Conservation (phyloP, 2,888 invertebrate genomes). For the Melanargia galathea region DNA sequence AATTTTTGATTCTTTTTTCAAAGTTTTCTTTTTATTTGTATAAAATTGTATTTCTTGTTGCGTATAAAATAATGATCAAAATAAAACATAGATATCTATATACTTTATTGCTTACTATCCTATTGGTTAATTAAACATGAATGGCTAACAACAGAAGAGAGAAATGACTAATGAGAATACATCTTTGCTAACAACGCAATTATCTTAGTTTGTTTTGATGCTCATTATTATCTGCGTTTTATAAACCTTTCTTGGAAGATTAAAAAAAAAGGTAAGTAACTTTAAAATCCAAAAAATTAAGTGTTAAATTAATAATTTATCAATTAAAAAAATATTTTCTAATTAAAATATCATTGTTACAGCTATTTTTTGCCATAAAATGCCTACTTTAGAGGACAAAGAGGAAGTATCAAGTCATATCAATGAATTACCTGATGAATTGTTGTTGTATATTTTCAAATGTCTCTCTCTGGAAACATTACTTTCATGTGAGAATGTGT, state of each 20-base stretch:
- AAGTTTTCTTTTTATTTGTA: no score
- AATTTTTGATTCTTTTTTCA: no score
- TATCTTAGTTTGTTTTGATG: background rate
- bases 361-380: slow-evolving; percentile 11
- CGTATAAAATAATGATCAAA: no score
- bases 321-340: no score
- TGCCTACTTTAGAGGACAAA: slow-evolving; percentile 29
- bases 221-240: no score
- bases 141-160: no score
- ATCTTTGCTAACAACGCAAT: slow-evolving; percentile 8
- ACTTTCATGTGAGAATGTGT: slow-evolving; percentile 64
- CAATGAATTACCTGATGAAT: slow-evolving; percentile 67
- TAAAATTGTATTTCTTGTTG: no score
- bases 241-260: background rate
- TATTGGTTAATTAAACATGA: no score
- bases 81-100: no score
- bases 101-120: no score
- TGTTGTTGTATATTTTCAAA: slow-evolving; percentile 67
- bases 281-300: background rate
- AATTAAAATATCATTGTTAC: background rate
- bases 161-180: no score
- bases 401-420: slow-evolving; percentile 39
- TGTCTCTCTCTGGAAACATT: slow-evolving; percentile 61
- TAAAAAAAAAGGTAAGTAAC: background rate
- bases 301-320: no score